Conservation (phyloP, 2,797 vertebrate species). For the Spea hammondii region DNA sequence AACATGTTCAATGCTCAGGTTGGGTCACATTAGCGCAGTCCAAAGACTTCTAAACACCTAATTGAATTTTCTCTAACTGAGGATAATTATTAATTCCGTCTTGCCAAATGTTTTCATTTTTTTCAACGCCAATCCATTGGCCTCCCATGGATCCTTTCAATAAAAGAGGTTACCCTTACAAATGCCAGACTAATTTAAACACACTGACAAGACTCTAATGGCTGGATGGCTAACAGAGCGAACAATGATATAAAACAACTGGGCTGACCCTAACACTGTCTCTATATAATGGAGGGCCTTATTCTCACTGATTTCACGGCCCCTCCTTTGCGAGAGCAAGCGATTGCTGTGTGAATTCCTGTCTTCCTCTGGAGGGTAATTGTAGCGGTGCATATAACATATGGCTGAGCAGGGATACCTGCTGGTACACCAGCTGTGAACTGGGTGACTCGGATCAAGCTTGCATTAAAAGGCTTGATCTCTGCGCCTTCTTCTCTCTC, state of each 20-base stretch:
- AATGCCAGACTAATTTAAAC: constrained; percentile 32
- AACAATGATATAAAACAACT: constrained; percentile 32
- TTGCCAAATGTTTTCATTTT: constrained; percentile 48
- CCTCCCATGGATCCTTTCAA: constrained; percentile 38
- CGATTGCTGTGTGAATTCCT: constrained; percentile 65
- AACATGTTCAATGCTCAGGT: neutral
- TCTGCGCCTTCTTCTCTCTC: constrained; percentile 57
- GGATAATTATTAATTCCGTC: constrained; percentile 40
- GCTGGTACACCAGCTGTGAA: constrained; percentile 90
- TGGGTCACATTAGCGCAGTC: constrained; percentile 35
- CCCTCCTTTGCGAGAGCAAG: constrained; percentile 41
- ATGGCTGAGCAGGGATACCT: constrained; percentile 85
- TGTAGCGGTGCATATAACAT: constrained; percentile 83
- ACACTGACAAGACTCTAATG: constrained; percentile 8
- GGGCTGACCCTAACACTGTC: constrained; percentile 27
- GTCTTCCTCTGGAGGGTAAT: constrained; percentile 76
- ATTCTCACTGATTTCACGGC: constrained; percentile 47
- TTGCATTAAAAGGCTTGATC: constrained; percentile 71
- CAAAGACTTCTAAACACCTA: constrained; percentile 14
- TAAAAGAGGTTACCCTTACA: constrained; percentile 29
- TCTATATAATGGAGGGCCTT: constrained; percentile 8
- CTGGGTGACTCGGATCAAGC: constrained; percentile 79
- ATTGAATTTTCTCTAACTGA: constrained; percentile 42
- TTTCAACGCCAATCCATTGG: constrained; percentile 5
- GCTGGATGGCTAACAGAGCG: constrained; percentile 3